Evolutionary conservation across 2,888 invertebrate genomes (phyloP).

Genomic region (Callyntrura guangdongensis): DNA sequence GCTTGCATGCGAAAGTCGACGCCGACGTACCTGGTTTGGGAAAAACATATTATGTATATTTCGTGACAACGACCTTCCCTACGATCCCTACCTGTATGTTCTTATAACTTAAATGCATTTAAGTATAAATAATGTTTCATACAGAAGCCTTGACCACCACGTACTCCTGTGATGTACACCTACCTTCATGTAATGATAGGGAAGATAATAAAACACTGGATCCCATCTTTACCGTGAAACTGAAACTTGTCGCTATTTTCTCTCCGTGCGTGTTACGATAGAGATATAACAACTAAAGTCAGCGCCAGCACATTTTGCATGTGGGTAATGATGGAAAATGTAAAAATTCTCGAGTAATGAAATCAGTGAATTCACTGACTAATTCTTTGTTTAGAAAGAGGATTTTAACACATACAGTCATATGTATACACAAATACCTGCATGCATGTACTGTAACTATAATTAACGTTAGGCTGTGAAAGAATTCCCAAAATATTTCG

Average conservation of each 20-base stretch:
- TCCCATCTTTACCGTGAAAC: background rate
- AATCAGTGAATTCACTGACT: background rate
- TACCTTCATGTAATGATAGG: slow-evolving; percentile 19
- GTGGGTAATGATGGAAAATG: slow-evolving; percentile 30
- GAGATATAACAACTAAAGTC: background rate
- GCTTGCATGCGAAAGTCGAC: background rate
- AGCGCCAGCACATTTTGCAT: background rate
- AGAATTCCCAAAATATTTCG: no score
- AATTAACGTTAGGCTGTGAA: no score
- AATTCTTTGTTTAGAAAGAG: background rate
- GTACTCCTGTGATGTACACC: background rate
- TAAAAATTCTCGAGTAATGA: background rate
- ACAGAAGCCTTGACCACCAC: background rate
- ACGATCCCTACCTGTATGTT: background rate
- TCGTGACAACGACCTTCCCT: slow-evolving; percentile 59
- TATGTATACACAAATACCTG: background rate
- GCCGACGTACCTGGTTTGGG: slow-evolving; percentile 15
- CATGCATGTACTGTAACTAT: background rate
- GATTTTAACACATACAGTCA: background rate
- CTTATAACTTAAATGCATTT: background rate
- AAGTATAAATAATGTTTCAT: no score
- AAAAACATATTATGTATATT: slow-evolving; percentile 21
- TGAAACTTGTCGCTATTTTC: slow-evolving; percentile 1
- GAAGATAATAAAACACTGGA: background rate
- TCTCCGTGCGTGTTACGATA: background rate